phyloP scores from a whole-genome alignment of 2,797 vertebrate genomes.

The Fistularia tabacaria region DNA sequence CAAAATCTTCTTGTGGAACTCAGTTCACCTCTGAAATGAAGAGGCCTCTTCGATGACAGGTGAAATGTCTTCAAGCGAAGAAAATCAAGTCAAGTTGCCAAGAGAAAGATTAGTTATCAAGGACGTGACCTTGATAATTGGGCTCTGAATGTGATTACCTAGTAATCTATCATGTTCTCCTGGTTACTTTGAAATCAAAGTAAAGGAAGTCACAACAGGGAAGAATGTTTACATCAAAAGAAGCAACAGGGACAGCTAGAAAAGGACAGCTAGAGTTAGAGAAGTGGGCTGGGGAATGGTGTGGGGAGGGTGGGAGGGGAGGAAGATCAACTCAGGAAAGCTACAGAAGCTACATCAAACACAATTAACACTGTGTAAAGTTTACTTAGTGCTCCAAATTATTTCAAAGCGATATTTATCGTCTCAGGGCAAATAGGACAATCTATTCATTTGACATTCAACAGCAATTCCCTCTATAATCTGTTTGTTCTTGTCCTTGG shows the following conservation, averaged over 20 bases:
- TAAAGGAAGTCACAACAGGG: too few species aligned
- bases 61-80: too few species aligned
- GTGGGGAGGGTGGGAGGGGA: not conserved
- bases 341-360: constrained; percentile 36
- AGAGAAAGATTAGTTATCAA: too few species aligned
- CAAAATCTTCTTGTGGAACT: too few species aligned
- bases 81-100: too few species aligned
- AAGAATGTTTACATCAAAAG: not conserved
- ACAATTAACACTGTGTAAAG: constrained; percentile 43
- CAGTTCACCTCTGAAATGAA: too few species aligned
- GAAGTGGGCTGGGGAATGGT: not conserved
- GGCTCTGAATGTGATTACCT: too few species aligned
- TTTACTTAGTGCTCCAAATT: constrained; percentile 25
- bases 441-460: constrained; percentile 15
- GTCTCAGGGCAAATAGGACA: constrained; percentile 15
- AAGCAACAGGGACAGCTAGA: constrained; percentile 1
- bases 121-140: too few species aligned
- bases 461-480: constrained; percentile 26
- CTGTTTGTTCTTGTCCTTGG: constrained; percentile 33
- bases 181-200: too few species aligned
- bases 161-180: too few species aligned
- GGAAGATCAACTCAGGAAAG: constrained; percentile 3
- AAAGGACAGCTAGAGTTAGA: not conserved
- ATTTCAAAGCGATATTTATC: constrained; percentile 24
- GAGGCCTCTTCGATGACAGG: too few species aligned